phyloP scores from a whole-genome alignment of 2,888 invertebrate species.

The Lomographa bimaculata region DNA sequence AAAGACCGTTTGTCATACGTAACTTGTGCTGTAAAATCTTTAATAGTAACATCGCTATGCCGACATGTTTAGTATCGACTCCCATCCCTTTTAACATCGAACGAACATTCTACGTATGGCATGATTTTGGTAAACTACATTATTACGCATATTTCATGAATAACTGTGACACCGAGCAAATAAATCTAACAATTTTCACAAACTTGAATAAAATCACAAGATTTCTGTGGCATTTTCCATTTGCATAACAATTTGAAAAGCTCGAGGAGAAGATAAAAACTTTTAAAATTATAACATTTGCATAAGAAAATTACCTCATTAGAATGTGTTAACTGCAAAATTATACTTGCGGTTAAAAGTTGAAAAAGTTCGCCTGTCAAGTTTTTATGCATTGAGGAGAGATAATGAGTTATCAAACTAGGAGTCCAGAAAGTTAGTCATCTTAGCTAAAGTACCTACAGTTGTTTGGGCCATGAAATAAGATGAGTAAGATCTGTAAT shows the following conservation, averaged over 20 bases:
- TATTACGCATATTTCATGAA: slow-evolving; percentile 1
- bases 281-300: slow-evolving; percentile 37
- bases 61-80: slow-evolving; percentile 47
- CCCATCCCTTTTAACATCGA: slow-evolving; percentile 35
- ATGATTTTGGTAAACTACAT: slow-evolving; percentile 14
- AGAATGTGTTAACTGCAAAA: slow-evolving; percentile 36
- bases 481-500: no score
- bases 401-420: no score
- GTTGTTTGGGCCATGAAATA: no score
- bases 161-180: slow-evolving; percentile 7
- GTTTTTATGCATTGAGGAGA: slow-evolving; percentile 10
- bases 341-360: slow-evolving; percentile 32
- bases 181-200: slow-evolving; percentile 15
- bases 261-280: slow-evolving; percentile 31
- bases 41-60: slow-evolving; percentile 60
- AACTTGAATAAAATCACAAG: slow-evolving; percentile 14
- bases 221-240: slow-evolving; percentile 23
- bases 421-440: no score
- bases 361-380: slow-evolving; percentile 25
- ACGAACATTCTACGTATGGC: slow-evolving; percentile 33
- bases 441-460: no score
- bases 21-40: slow-evolving; percentile 70
- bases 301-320: slow-evolving; percentile 39
- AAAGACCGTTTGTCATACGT: slow-evolving; percentile 61
- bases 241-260: slow-evolving; percentile 29